Evolutionary conservation across 2,113 vertebrate species (phyloP).

Genomic region (Rallus limicola): DNA sequence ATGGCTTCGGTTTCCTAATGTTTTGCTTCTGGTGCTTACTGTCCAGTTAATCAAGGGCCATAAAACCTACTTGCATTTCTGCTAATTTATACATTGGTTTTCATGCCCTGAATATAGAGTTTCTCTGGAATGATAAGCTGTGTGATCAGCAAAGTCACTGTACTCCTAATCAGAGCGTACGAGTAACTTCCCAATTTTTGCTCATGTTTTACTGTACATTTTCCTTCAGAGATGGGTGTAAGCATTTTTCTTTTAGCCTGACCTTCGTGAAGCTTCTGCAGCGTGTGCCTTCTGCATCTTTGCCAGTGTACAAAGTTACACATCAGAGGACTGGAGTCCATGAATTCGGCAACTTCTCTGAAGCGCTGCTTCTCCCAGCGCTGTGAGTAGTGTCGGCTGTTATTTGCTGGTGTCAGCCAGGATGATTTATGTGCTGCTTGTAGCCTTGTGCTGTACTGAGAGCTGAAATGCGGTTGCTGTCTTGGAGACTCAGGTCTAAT

Average conservation of each 20-base stretch:
- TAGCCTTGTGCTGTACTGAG: background rate
- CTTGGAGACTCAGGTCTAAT: background rate
- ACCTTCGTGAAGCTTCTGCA: background rate
- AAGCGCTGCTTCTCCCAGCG: background rate
- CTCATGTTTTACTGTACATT: background rate
- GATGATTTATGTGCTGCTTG: background rate
- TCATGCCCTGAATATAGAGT: conserved; percentile 27
- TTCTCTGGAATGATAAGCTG: background rate
- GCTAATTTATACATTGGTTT: conserved; percentile 23
- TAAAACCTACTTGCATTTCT: conserved; percentile 21
- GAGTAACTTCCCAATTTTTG: background rate
- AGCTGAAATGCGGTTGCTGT: background rate
- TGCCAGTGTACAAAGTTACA: background rate
- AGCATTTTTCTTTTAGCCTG: background rate
- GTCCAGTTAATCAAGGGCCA: conserved; percentile 42
- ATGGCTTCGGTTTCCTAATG: background rate
- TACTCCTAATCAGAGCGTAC: background rate
- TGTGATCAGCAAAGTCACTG: conserved; percentile 12
- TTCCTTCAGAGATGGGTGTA: background rate
- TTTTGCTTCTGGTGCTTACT: conserved; percentile 10
- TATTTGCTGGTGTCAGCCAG: background rate
- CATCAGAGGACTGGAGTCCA: rapidly evolving
- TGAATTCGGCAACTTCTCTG: background rate
- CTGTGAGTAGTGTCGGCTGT: background rate
- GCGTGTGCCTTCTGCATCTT: background rate